Base-by-base conservation (phyloP, 2,113 vertebrate species). In the Larimichthys polyactis region DNA sequence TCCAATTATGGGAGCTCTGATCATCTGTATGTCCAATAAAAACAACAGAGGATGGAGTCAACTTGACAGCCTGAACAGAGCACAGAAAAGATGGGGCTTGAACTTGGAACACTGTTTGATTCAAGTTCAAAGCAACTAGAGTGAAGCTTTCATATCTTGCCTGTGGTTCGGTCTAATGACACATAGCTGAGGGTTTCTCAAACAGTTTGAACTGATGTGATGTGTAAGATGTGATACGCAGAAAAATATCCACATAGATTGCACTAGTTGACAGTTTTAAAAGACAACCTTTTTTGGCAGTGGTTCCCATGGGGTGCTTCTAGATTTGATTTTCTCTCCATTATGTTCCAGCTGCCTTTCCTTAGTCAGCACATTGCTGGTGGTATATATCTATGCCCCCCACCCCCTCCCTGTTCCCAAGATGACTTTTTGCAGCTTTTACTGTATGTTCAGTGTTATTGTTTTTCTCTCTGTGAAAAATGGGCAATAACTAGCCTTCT, bases 81-180 rank as follows among this genome's bases (percentile, higher is more conserved):
- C 44, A 60, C 22, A 72, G 46, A 55, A 49, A 59, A 57, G 49
- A 67, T 5, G 2, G 70, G 24, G 32, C 32, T 70, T 51, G 48
- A 83, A 71, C 48, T 75, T 85, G 71, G 10, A 80, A 81, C 57
- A 17, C 20, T n/a, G 48, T 80, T 81, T 81, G 66, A 87, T 87
- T 83, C 4, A 0, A 57, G 48, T 81, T 83, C 67, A 88, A 88
- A 88, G 77, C 32, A 60, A 75, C 40, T 60, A 68, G 59, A 71
- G 73, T 36, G 52, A 67, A 67, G 74, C 79, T 79, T 90, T 87
- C 64, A 78, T 54, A 82, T 69, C 55, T 72, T 46, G 4, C 22
- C 44, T 74, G 75, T 73, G 46, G 70, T 75, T 46, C n/a, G 29
- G 54, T 71, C 74, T 81, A 79, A 87, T 84, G 74, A 68, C 68